These are phyloP conservation scores for Neogobius melanostomus DNA, from an alignment of 2,113 vertebrate genomes.

Conservation along the genomic window DNA sequence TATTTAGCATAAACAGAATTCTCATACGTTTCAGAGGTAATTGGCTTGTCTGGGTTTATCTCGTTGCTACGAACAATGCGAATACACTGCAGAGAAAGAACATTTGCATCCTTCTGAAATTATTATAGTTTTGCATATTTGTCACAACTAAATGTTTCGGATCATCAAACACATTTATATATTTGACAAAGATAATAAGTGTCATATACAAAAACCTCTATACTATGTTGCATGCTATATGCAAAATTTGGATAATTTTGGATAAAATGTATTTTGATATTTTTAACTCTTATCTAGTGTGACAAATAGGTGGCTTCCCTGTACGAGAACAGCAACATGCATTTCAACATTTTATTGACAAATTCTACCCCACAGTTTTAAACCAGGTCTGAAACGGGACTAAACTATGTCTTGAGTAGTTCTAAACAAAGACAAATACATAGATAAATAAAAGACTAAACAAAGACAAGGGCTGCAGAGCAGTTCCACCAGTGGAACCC, in stretches of 20 bases:
- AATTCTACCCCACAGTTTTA: no score
- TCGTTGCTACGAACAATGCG: slow-evolving; percentile 58
- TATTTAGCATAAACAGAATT: slow-evolving; percentile 62
- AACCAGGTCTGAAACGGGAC: no score
- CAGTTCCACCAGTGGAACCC: background rate
- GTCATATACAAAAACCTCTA: background rate
- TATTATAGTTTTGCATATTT: background rate
- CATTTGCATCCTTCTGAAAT: slow-evolving; percentile 4
- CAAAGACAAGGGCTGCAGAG: background rate
- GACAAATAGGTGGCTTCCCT: no score
- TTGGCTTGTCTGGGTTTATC: slow-evolving; percentile 69
- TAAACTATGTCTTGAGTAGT: no score
- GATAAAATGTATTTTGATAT: no score
- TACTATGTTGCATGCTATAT: no score
- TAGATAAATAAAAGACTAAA: no score
- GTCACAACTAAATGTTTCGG: background rate
- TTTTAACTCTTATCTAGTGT: no score
- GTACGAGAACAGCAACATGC: no score
- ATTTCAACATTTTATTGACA: no score
- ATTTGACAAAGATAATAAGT: background rate
- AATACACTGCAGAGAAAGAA: slow-evolving; percentile 40
- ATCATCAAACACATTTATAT: background rate
- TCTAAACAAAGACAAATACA: no score
- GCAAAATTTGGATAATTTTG: no score
- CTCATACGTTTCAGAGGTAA: slow-evolving; percentile 65